phyloP scores from a whole-genome alignment of 2,888 invertebrate species.

The Drosophila phalerata region DNA sequence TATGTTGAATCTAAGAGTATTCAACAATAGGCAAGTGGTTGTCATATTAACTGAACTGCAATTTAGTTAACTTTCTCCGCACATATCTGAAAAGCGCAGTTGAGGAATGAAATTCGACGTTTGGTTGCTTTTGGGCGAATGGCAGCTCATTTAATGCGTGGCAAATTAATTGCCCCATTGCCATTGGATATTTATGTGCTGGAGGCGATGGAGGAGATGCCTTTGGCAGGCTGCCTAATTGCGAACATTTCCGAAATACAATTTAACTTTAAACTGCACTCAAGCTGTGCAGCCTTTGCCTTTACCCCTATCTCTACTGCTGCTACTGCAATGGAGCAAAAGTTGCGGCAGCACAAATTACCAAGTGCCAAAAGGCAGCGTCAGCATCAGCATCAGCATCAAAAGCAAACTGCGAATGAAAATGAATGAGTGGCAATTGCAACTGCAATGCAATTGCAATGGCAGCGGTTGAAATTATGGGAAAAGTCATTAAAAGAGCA shows the following conservation, averaged over 20 bases:
- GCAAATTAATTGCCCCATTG: slow-evolving; percentile 78
- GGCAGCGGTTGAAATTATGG: slow-evolving; percentile 67
- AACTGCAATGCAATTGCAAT: slow-evolving; percentile 50
- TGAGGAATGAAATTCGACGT: slow-evolving; percentile 35
- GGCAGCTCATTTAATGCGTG: slow-evolving; percentile 77
- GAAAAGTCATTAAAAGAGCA: slow-evolving; percentile 75
- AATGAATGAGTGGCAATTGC: slow-evolving; percentile 53
- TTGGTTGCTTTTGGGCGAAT: slow-evolving; percentile 44
- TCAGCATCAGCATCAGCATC: slow-evolving; percentile 27
- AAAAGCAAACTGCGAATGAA: slow-evolving; percentile 29
- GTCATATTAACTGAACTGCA: slow-evolving; percentile 1
- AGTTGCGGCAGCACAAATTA: slow-evolving; percentile 74
- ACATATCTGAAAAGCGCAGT: slow-evolving; percentile 15
- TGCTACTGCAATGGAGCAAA: slow-evolving; percentile 38
- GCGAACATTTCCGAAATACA: slow-evolving; percentile 81
- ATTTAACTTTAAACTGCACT: slow-evolving; percentile 83
- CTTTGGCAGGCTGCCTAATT: slow-evolving; percentile 81
- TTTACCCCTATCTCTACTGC: neutral
- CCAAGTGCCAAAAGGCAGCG: slow-evolving; percentile 67
- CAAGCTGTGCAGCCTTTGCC: slow-evolving; percentile 60
- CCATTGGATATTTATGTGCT: slow-evolving; percentile 72
- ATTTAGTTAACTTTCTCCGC: slow-evolving; percentile 11
- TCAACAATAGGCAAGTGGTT: neutral
- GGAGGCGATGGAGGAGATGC: slow-evolving; percentile 51
- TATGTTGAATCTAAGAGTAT: too few relatives aligned